Percentiles rank a stretch among this genome's conserved stretches.
Conservation (phyloP, 1,140 invertebrate genomes). For the Sinonovacula constricta region DNA sequence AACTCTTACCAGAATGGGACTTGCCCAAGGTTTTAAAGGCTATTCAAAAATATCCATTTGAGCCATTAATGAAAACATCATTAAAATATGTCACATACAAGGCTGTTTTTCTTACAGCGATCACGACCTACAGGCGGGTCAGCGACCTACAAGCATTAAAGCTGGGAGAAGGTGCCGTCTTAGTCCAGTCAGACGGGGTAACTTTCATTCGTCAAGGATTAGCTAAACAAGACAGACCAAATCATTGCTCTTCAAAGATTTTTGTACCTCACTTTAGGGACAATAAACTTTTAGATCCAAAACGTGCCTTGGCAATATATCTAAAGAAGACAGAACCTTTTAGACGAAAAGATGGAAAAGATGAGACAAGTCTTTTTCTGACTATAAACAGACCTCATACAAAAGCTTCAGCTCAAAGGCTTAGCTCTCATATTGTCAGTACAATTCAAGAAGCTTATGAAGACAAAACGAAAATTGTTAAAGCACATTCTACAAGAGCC, state of each 20-base stretch:
- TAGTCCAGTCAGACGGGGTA: conserved; percentile 13
- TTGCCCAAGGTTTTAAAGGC: conserved; percentile 20
- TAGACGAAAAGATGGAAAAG: background rate
- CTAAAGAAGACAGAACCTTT: conserved; percentile 13
- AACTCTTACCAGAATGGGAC: conserved; percentile 29
- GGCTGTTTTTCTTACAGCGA: conserved; percentile 16
- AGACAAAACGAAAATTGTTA: conserved; percentile 1
- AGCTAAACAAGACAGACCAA: too few relatives aligned
- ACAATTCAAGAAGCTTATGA: conserved; percentile 24
- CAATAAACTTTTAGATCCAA: conserved; percentile 29
- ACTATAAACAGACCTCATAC: background rate
- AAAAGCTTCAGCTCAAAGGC: background rate
- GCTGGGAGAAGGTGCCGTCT: conserved; percentile 18
- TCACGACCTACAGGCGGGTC: background rate
- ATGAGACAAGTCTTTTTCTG: conserved; percentile 12
- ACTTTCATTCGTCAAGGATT: conserved; percentile 25
- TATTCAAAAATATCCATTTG: background rate
- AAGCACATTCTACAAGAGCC: conserved; percentile 22
- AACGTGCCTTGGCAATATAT: conserved; percentile 12
- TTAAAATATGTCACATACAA: conserved; percentile 10
- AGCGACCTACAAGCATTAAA: conserved; percentile 20
- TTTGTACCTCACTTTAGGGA: conserved; percentile 11
- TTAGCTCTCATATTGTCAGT: background rate
- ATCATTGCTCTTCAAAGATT: background rate
- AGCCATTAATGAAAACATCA: conserved; percentile 7